A percentile compares a stretch with the other conserved stretches of the same genome.
These are phyloP conservation scores for Anarhynchus alexandrinus DNA, from an alignment of 2,113 vertebrate genomes.

Conservation along the genomic window DNA sequence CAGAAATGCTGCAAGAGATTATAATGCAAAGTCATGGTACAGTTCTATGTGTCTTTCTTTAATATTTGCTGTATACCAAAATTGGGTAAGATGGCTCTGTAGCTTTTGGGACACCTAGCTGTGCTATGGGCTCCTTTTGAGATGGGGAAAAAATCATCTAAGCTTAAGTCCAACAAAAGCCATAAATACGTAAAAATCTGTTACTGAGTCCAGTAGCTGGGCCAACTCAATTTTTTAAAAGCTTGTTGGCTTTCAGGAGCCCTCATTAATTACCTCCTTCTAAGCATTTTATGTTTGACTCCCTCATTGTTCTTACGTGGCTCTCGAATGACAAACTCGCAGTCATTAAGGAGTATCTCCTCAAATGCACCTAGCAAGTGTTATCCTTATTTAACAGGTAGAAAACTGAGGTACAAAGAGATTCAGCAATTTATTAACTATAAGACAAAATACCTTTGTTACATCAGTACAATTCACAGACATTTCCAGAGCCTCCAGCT, in stretches of 20 bases:
- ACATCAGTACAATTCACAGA: background rate
- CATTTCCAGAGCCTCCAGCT: background rate
- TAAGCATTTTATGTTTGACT: background rate
- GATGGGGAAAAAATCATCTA: background rate
- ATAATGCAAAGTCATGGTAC: background rate
- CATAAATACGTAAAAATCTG: background rate
- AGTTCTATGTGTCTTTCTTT: background rate
- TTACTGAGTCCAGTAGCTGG: background rate
- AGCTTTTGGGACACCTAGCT: background rate
- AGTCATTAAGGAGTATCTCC: background rate
- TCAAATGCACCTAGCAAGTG: background rate
- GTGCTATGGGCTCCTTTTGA: background rate
- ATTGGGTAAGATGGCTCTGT: background rate
- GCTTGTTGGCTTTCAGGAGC: background rate
- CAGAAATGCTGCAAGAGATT: background rate
- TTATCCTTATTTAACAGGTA: background rate
- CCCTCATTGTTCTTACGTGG: background rate
- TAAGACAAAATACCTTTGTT: background rate
- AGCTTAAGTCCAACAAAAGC: background rate
- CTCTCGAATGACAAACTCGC: background rate
- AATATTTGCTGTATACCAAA: background rate
- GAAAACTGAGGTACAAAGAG: background rate
- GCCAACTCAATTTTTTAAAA: background rate
- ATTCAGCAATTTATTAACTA: background rate
- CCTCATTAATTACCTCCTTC: background rate